Evolutionary conservation across 1,140 invertebrate species (phyloP).

Genomic region (Galendromus occidentalis): DNA sequence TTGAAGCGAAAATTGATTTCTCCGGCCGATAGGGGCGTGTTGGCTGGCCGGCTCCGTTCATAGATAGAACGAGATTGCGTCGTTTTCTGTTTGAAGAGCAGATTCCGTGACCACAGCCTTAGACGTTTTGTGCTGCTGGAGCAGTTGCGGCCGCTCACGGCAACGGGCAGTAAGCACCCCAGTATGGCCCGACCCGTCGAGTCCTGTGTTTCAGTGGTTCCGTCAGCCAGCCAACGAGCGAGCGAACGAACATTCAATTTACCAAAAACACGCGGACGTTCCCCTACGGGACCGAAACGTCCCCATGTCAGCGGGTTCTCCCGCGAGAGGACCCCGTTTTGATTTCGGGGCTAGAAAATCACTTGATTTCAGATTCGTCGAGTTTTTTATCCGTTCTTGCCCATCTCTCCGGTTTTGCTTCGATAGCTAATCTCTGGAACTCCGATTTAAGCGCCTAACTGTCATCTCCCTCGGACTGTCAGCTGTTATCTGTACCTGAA

Average conservation of each 20-base stretch:
- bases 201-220: no score
- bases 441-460: background rate
- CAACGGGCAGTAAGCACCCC: background rate
- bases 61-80: background rate
- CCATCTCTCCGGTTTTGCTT: background rate
- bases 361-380: background rate
- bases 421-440: background rate
- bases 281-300: no score
- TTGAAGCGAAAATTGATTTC: background rate
- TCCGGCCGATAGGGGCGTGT: conserved; percentile 5
- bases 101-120: background rate
- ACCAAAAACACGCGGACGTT: no score
- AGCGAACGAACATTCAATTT: no score
- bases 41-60: background rate
- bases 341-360: background rate
- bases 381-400: background rate
- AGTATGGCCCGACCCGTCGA: background rate
- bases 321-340: background rate
- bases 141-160: background rate
- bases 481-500: background rate
- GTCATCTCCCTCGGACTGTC: background rate
- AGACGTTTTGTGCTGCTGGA: background rate
- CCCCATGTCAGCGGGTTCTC: no score
- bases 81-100: background rate
- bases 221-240: no score